Base-by-base conservation (phyloP, 2,888 invertebrate genomes). In the Silvanus unidentatus region DNA sequence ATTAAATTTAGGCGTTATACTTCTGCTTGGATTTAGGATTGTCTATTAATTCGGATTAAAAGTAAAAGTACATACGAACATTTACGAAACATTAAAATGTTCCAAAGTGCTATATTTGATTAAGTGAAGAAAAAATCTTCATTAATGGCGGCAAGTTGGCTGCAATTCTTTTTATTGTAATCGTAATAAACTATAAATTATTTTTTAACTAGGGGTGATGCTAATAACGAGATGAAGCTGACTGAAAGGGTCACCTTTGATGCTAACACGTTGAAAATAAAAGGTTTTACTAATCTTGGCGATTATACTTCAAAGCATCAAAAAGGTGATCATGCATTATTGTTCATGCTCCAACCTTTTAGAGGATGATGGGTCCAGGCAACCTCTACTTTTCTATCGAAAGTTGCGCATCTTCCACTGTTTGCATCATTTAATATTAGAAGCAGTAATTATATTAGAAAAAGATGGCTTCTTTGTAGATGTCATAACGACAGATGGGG, bases 311-410 rank as follows among this genome's bases (percentile, higher is more conserved):
- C 56, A 16, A 16, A 41, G 5, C 4, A 48, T 15, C 47, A 48
- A 30, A 16, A 35, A 14, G 61, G 49, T 12, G 60, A 62, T 35
- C 58, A 62, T 40, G 60, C 57, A 1, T 16, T 62, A 4, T 58
- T 60, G 1, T 48, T 62, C 2, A 57, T 59, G 53, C 58, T 51
- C 37, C 57, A 57, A 40, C 59, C 32, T 3, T 32, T 32, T 32
- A n/a, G 10, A 11, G 32, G 32, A 58, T 8, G 53, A 13, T 62
- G 58, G 55, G 47, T 61, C 0, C 62, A 63, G 44, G 44, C 47
- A 2, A 35, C 62, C 12, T 61, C 42, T 1, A 46, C 50, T n/a
- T 62, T 62, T 38, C 28, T 62, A 2, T 53, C 51, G 16, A 58
- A 50, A 39, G 53, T 11, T 48, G 47, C 28, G 54, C 53, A 2